phyloP scores from a whole-genome alignment of 2,113 vertebrate genomes.

The Mixornis gularis region DNA sequence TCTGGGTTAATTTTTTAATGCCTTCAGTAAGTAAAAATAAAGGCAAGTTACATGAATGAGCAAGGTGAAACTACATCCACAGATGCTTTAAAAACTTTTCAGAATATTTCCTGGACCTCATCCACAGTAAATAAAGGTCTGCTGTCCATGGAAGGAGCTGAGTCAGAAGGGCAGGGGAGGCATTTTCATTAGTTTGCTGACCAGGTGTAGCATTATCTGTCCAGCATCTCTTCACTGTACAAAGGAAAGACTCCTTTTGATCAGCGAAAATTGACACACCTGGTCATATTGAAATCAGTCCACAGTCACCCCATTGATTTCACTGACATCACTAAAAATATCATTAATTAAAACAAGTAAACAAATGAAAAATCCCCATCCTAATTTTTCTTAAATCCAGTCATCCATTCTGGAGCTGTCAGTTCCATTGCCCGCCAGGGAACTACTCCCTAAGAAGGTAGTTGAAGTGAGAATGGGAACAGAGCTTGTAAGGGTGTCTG shows the following conservation, averaged over 20 bases:
- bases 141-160: not conserved
- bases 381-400: not conserved
- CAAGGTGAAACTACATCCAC: not conserved
- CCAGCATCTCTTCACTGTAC: not conserved
- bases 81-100: not conserved
- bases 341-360: not conserved
- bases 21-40: slow-evolving; percentile 37
- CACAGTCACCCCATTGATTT: not conserved
- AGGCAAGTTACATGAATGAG: not conserved
- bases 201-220: not conserved
- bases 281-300: not conserved
- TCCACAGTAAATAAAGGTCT: not conserved
- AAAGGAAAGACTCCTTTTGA: not conserved
- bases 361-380: rapidly evolving
- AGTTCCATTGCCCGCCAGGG: not conserved
- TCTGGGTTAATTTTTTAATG: slow-evolving; percentile 1
- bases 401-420: not conserved
- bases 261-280: not conserved
- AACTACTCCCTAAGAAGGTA: not conserved
- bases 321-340: not conserved
- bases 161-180: not conserved
- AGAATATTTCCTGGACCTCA: not conserved
- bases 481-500: not conserved
- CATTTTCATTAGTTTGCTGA: not conserved
- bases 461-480: not conserved